Conservation (phyloP, 2,113 vertebrate species). For the Anseranas semipalmata region DNA sequence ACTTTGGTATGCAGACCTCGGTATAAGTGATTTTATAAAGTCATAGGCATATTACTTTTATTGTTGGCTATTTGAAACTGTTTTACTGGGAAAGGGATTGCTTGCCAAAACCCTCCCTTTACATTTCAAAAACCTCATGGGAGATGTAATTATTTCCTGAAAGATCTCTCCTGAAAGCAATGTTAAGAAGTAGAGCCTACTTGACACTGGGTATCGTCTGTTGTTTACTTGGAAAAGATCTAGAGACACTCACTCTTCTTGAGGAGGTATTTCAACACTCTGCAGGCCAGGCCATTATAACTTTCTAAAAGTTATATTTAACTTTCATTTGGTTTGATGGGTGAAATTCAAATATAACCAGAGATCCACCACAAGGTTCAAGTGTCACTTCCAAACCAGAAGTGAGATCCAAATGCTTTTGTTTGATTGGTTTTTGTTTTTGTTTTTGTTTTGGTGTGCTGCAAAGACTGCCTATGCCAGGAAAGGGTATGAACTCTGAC, state of each 20-base stretch:
- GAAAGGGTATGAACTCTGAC: neutral
- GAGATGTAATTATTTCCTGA: neutral
- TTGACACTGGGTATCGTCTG: neutral
- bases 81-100: neutral
- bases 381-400: neutral
- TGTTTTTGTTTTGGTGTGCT: neutral
- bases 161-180: neutral
- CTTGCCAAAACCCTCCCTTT: neutral
- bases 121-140: neutral
- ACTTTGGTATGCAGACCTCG: neutral
- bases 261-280: neutral
- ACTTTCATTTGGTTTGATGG: neutral
- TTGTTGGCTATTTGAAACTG: neutral
- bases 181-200: neutral
- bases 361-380: slow-evolving; percentile 46
- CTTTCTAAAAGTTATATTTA: neutral
- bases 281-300: neutral
- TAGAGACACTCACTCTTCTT: neutral
- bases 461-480: neutral
- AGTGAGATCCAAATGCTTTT: neutral
- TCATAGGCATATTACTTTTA: neutral
- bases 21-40: neutral
- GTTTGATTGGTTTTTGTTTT: neutral
- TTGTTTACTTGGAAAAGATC: neutral
- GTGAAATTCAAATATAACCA: slow-evolving; percentile 21